Percentiles rank a stretch among this genome's conserved stretches.
Conservation (phyloP, 2,888 invertebrate genomes). For the Himalopsyche kuldschensis region DNA sequence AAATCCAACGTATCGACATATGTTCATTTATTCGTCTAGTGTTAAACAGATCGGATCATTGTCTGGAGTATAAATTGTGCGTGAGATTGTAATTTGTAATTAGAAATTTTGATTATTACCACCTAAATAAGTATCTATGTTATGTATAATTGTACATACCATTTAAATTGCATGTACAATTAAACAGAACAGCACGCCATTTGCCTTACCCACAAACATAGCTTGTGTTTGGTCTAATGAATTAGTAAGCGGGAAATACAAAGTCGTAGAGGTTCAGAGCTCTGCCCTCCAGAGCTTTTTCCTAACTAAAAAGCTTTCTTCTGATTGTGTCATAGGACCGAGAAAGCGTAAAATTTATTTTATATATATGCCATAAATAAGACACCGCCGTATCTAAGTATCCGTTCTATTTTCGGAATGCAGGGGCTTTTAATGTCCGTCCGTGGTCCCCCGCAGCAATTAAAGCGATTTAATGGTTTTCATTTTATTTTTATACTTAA, state of each 20-base stretch:
- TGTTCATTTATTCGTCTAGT: no score
- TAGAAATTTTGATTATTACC: no score
- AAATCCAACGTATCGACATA: no score
- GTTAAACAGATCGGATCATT: no score
- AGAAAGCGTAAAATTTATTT: not conserved
- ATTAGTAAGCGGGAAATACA: not conserved
- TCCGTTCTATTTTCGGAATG: not conserved
- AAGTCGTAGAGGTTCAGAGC: not conserved
- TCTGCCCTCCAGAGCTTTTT: not conserved
- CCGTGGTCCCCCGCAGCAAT: not conserved
- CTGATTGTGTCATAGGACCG: not conserved
- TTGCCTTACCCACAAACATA: not conserved
- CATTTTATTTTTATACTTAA: not conserved
- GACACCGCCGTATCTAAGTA: not conserved
- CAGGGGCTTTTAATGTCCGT: not conserved
- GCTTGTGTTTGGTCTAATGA: not conserved
- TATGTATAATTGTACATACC: no score
- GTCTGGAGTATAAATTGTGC: no score
- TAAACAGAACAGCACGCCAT: not conserved
- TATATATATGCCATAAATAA: conserved; percentile 1
- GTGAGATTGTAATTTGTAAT: no score
- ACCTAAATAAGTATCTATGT: no score
- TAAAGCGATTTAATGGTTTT: not conserved
- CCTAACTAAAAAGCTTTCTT: not conserved
- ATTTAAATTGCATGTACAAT: not conserved